Conservation (phyloP, 2,888 invertebrate genomes). For the Strigamia maritima region DNA sequence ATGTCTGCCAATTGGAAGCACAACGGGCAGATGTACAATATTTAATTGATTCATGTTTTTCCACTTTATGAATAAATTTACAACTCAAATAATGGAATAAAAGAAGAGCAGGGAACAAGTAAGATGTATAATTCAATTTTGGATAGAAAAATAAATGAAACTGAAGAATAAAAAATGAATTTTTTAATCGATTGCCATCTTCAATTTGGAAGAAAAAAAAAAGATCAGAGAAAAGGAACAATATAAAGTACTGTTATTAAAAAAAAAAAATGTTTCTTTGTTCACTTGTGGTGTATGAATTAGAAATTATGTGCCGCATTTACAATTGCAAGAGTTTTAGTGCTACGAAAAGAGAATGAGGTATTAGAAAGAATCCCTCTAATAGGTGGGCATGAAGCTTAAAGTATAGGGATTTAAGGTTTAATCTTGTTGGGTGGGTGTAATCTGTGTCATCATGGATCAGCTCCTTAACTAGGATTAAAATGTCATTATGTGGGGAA, state of each 20-base stretch:
- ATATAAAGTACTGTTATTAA: no score
- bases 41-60: constrained; percentile 14
- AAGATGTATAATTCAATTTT: not conserved
- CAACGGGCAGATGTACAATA: not conserved
- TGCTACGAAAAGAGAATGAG: not conserved
- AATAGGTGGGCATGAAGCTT: not conserved
- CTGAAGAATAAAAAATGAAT: not conserved
- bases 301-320: not conserved
- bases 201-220: no score
- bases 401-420: not conserved
- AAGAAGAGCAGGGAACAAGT: not conserved
- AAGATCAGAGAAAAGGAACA: no score
- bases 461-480: not conserved
- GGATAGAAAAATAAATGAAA: not conserved
- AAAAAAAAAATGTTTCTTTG: no score
- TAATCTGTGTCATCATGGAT: constrained; percentile 23
- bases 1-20: not conserved
- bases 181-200: not conserved
- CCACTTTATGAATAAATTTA: constrained; percentile 15
- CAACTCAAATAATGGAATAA: not conserved
- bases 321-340: not conserved
- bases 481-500: not conserved
- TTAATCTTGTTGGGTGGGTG: not conserved
- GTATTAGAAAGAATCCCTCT: not conserved
- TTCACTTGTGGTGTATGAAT: not conserved